A percentile compares a stretch with the other conserved stretches of the same genome.
Conservation (phyloP, 2,113 vertebrate genomes). For the Ptychochromis oligacanthus region DNA sequence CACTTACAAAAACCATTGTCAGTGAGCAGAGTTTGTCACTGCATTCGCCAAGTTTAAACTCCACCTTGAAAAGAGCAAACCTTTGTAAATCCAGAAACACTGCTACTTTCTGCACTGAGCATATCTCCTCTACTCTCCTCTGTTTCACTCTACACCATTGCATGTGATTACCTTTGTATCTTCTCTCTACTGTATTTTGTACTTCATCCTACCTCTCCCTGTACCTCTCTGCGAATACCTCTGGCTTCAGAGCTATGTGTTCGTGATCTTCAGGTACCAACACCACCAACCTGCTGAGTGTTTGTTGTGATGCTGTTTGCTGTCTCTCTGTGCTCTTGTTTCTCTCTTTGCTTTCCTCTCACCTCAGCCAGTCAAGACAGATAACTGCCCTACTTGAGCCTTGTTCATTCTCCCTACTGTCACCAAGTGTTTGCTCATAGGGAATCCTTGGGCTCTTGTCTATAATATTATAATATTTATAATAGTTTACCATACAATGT, state of each 20-base stretch:
- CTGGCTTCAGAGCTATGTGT: background rate
- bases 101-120: background rate
- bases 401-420: background rate
- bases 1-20: background rate
- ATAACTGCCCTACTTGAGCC: background rate
- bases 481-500: background rate
- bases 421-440: background rate
- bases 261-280: background rate
- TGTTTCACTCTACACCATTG: background rate
- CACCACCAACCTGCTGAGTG: background rate
- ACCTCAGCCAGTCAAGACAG: background rate
- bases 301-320: background rate
- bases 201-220: background rate
- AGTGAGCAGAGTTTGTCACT: background rate
- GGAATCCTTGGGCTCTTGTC: background rate
- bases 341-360: background rate
- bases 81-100: background rate
- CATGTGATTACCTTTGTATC: constrained; percentile 3
- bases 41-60: background rate
- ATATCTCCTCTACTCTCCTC: background rate
- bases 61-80: background rate
- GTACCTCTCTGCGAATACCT: constrained; percentile 1
- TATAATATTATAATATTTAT: background rate
- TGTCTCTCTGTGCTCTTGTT: background rate
- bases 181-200: background rate